phyloP scores from a whole-genome alignment of 1,140 invertebrate species.

The Penaeus indicus region DNA sequence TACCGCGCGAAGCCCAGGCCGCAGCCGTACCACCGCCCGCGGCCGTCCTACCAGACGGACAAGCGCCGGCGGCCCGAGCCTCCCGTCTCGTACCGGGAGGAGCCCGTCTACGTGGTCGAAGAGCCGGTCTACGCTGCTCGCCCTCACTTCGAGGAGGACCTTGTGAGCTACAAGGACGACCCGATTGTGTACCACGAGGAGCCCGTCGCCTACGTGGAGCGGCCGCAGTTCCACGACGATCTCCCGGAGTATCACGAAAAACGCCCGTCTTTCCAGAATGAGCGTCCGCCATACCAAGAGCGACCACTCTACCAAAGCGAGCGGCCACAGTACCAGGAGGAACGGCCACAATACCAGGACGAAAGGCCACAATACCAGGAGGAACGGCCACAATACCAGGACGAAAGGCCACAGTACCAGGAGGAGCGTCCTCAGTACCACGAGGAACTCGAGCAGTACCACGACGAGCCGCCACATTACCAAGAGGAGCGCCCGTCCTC shows the following conservation, averaged over 20 bases:
- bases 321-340: slow-evolving; percentile 2
- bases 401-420: slow-evolving; percentile 22
- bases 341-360: background rate
- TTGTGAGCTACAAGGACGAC: slow-evolving; percentile 20
- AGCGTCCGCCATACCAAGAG: background rate
- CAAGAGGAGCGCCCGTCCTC: slow-evolving; percentile 20
- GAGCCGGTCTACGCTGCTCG: background rate
- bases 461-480: background rate
- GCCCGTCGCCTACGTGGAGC: too few species aligned
- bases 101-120: background rate
- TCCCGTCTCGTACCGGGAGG: too few species aligned
- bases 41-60: background rate
- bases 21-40: background rate
- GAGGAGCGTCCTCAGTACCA: slow-evolving; percentile 36
- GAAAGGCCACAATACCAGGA: slow-evolving; percentile 27
- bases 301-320: background rate
- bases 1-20: background rate
- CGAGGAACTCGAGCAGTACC: slow-evolving; percentile 17
- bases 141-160: slow-evolving; percentile 11
- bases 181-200: background rate
- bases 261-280: slow-evolving; percentile 2
- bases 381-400: slow-evolving; percentile 4
- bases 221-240: too few species aligned
- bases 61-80: background rate
- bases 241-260: background rate